A percentile compares a stretch with the other conserved stretches of the same genome.
These are phyloP conservation scores for Erythrocercus mccallii DNA, from an alignment of 2,113 vertebrate genomes.

Conservation along the genomic window DNA sequence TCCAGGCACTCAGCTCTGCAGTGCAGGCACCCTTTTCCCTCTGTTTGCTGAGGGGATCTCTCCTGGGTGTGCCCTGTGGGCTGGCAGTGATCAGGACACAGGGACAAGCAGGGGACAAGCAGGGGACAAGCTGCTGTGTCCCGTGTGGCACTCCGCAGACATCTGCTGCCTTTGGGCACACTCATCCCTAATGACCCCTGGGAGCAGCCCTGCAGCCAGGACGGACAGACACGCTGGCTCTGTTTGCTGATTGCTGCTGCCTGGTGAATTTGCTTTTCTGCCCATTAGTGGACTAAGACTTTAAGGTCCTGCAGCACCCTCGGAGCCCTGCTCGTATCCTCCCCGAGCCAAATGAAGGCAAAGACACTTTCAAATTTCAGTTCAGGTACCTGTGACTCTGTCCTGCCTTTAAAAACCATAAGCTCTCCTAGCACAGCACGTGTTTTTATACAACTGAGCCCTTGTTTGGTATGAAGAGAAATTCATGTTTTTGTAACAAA, in stretches of 20 bases:
- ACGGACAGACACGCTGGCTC: slow-evolving; percentile 25
- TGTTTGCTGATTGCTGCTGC: slow-evolving; percentile 40
- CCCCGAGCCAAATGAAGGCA: not conserved
- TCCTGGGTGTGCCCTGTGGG: not conserved
- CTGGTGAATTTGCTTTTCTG: slow-evolving; percentile 10
- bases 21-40: not conserved
- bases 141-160: not conserved
- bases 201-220: slow-evolving; percentile 23
- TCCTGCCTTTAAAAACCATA: not conserved
- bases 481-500: not conserved
- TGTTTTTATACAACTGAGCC: not conserved
- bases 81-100: not conserved
- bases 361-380: slow-evolving; percentile 22
- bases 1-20: not conserved
- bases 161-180: slow-evolving; percentile 50
- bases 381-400: not conserved
- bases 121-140: slow-evolving; percentile 12
- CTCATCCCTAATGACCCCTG: not conserved
- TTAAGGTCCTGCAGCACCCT: not conserved
- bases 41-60: not conserved
- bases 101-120: not conserved
- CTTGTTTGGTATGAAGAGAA: not conserved
- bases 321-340: not conserved
- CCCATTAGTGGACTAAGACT: not conserved
- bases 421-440: not conserved